Evolutionary conservation across 2,888 invertebrate species (phyloP).

Genomic region (Rhingia rostrata): DNA sequence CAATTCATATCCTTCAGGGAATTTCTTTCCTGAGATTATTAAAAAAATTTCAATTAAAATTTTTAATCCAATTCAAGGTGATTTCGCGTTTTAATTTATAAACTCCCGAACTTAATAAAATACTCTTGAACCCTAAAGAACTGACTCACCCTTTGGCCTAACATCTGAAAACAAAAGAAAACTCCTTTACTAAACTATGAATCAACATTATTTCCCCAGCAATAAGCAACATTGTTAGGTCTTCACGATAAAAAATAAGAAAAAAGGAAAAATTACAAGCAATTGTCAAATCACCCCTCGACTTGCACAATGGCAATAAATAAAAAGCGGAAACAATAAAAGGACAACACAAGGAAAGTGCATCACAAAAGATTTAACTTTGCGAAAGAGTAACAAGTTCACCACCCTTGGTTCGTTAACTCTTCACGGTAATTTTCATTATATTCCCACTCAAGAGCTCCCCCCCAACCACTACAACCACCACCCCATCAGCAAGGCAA

Average conservation of each 20-base stretch:
- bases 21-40: too few species aligned
- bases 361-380: constrained; percentile 63
- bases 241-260: constrained; percentile 7
- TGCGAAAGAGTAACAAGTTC: constrained; percentile 75
- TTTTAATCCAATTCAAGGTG: too few species aligned
- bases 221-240: constrained; percentile 10
- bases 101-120: too few species aligned
- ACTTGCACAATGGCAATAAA: constrained; percentile 51
- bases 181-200: too few species aligned
- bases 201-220: too few species aligned
- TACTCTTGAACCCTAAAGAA: too few species aligned
- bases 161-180: too few species aligned
- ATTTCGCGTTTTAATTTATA: too few species aligned
- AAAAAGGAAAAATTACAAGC: constrained; percentile 49
- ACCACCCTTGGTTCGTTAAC: constrained; percentile 79
- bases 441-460: constrained; percentile 40
- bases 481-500: constrained; percentile 8
- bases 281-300: constrained; percentile 53
- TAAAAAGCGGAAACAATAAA: constrained; percentile 54
- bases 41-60: too few species aligned
- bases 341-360: constrained; percentile 33
- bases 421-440: constrained; percentile 78
- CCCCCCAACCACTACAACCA: not conserved
- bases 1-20: too few species aligned
- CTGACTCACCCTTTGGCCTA: too few species aligned